These are phyloP conservation scores for Malurus alboscapulatus DNA, from an alignment of 2,113 vertebrate species.

Conservation along the genomic window DNA sequence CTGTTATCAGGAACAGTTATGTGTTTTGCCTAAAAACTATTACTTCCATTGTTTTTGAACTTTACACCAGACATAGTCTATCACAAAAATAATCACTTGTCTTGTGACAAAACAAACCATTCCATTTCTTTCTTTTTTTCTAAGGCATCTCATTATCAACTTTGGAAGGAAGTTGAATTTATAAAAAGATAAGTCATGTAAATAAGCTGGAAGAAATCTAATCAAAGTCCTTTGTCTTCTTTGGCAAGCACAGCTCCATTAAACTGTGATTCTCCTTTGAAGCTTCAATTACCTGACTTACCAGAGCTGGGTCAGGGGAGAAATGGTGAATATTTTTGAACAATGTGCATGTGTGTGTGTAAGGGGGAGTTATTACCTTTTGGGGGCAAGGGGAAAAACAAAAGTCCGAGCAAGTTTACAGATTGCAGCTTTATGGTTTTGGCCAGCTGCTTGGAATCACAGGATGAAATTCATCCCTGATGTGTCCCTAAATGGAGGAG, in stretches of 20 bases:
- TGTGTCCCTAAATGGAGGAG: not conserved
- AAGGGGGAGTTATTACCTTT: constrained; percentile 7
- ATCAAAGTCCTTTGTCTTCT: constrained; percentile 60
- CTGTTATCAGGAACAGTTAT: constrained; percentile 14
- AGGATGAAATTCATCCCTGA: not conserved
- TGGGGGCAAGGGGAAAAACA: not conserved
- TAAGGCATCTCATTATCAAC: constrained; percentile 54
- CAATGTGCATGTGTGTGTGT: not conserved
- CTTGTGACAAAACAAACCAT: constrained; percentile 37
- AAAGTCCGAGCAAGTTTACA: not conserved
- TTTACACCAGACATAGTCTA: constrained; percentile 50
- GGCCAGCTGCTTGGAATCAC: constrained; percentile 26
- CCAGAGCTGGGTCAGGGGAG: not conserved
- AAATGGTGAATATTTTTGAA: constrained; percentile 37
- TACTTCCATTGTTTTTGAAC: constrained; percentile 54
- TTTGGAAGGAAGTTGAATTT: constrained; percentile 67
- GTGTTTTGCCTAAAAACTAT: constrained; percentile 33
- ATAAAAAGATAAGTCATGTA: constrained; percentile 62
- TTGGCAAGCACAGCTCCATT: constrained; percentile 49
- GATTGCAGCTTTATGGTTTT: constrained; percentile 40
- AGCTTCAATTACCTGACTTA: constrained; percentile 64
- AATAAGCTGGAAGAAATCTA: constrained; percentile 62
- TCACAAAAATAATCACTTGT: constrained; percentile 58
- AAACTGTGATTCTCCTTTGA: constrained; percentile 58
- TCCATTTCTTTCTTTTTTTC: constrained; percentile 43